Evolutionary conservation across 2,113 vertebrate genomes (phyloP), one percentile per base, ranked within the genome.

Genomic region (Eurypyga helias): DNA sequence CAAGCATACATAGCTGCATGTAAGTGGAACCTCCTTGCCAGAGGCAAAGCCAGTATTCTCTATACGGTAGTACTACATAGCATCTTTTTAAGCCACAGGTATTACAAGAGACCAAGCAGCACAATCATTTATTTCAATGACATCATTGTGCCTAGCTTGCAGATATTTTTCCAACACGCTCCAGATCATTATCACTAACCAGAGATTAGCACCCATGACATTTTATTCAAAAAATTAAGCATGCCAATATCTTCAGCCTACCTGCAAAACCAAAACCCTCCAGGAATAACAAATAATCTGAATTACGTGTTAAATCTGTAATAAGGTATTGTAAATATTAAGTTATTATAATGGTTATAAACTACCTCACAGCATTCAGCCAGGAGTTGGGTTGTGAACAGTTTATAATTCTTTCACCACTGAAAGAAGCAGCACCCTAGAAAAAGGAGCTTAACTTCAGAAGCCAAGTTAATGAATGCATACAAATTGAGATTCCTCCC

Each of bases 211-310:
- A 98, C 29, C 96, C 97, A 8, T 84, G 9, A 97, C 69, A 70
- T 98, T 98, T 95, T 97, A 97, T 75, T 70, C 48, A 73, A 77
- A 91, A 17, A 70, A 82, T 13, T 89, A 95, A 38, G 31, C 86
- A 66, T 92, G 87, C 48, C 93, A 75, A 84, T 96, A 98, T 84
- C 98, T 98, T 87, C 97, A 98, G 88, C 94, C 96, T 91, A 98
- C 97, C 88, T 98, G 98, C 83, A 97, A 97, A 96, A 98, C n/a
- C 64, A 83, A 69, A 85, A 8, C 13, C 1, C 20, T 14, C 4
- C 34, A 57, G 65, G 28, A 87, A 81, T 51, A 3, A 66, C 9
- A 67, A 61, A 55, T 45, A 64, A 80, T n/a, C 18, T 33, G 9
- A 77, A 81, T 64, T 29, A 38, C 5, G 8, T 5, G 5, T 49